Evolutionary conservation across 2,797 vertebrate genomes (phyloP), one percentile per base, ranked within the genome.

Genomic region (Cryptoblepharus egeriae): DNA sequence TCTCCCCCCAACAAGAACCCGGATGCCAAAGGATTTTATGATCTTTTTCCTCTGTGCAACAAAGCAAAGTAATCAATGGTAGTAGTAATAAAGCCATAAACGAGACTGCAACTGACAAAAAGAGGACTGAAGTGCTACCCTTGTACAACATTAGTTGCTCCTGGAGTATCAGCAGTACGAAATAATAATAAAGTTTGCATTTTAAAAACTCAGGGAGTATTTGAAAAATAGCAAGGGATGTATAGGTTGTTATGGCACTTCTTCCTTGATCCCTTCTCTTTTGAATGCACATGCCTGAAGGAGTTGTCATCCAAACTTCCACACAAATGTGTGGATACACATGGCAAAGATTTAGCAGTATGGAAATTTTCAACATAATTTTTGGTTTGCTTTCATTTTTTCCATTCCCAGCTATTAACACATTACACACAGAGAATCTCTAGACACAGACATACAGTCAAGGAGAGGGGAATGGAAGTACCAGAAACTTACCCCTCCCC

Each of bases 51-150:
- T 96, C 95, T 95, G 94, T 94, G 92, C 93, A 96, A 96, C 96
- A 96, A 96, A 96, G 95, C 95, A 80, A 95, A 95, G 95, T 94
- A 94, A 91, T 96, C 95, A 96, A 95, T 95, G 95, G 94, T 88
- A 94, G 94, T 88, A 94, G 95, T 94, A 94, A 95, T 96, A 95
- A 96, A 96, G 93, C 96, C 95, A 96, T 96, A 96, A 96, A 96
- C 92, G 88, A 83, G 93, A 95, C 92, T 93, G 89, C 67, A 86
- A 92, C 92, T 92, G 92, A 90, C 88, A 91, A 94, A 90, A 90
- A 87, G 83, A 85, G 91, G 88, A 79, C 92, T 94, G 90, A 84
- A 93, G 95, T 95, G 94, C 96, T 95, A 94, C 93, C 93, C 93
- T 94, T 91, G 93, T 94, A 93, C 93, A 95, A 95, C 89, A 75